Evolutionary conservation across 2,888 invertebrate species (phyloP).

Genomic region (Pristionchus fissidentatus): DNA sequence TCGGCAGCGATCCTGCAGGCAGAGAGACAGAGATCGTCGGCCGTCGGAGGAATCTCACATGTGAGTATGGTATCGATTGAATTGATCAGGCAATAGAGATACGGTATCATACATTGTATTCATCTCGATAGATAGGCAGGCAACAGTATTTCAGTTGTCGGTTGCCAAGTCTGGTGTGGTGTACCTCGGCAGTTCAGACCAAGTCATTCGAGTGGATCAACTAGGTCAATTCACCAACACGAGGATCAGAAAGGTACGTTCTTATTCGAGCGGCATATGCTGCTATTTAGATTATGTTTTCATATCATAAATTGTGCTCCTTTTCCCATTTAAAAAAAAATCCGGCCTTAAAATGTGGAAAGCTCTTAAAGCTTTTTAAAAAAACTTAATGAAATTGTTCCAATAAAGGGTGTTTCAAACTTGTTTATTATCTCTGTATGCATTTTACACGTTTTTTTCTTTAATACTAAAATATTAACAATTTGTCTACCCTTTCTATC

Average conservation of each 20-base stretch:
- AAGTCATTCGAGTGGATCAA: conserved; percentile 17
- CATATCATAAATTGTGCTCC: too few relatives aligned
- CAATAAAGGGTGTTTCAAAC: neutral
- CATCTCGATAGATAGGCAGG: too few relatives aligned
- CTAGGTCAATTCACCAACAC: neutral
- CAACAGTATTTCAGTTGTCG: conserved; percentile 37
- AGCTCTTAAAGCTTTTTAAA: too few relatives aligned
- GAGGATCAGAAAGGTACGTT: neutral
- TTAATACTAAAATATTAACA: too few relatives aligned
- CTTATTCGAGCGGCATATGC: too few relatives aligned
- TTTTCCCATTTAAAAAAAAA: too few relatives aligned
- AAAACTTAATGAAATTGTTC: neutral
- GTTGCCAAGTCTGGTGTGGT: neutral
- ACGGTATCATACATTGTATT: too few relatives aligned
- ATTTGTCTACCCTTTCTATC: neutral
- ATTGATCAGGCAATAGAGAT: too few relatives aligned
- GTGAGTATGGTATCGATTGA: conserved; percentile 10
- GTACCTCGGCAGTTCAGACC: neutral
- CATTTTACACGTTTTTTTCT: too few relatives aligned
- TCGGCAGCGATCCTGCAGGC: conserved; percentile 36
- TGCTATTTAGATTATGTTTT: too few relatives aligned
- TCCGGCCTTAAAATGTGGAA: too few relatives aligned
- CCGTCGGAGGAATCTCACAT: conserved; percentile 37
- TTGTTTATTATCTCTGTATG: neutral
- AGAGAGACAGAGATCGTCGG: conserved; percentile 37